Percentiles rank a stretch among this genome's conserved stretches.
These are phyloP conservation scores for Drymonia ruficornis DNA, from an alignment of 2,888 invertebrate species.

Conservation along the genomic window DNA sequence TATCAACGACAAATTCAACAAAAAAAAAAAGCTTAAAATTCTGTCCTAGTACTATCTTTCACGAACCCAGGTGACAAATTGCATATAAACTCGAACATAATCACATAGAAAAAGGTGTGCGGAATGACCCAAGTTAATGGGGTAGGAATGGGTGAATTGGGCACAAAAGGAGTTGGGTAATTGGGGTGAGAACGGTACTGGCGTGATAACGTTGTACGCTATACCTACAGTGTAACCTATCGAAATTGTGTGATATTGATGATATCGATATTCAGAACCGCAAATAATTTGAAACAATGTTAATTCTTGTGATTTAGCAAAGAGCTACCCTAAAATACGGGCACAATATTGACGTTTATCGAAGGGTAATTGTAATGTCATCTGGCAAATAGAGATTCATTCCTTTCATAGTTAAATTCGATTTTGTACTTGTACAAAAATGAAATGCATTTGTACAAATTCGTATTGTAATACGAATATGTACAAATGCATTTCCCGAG, in stretches of 20 bases:
- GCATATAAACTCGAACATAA: slow-evolving; percentile 24
- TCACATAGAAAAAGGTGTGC: slow-evolving; percentile 40
- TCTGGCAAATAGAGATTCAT: no score
- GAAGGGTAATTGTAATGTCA: no score
- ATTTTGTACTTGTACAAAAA: no score
- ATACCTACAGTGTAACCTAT: no score
- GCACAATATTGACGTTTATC: no score
- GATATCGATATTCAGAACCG: slow-evolving; percentile 5
- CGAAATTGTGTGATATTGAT: no score
- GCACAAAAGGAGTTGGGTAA: slow-evolving; percentile 39
- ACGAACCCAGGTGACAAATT: slow-evolving; percentile 4
- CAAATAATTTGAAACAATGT: no score
- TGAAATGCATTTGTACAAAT: not conserved
- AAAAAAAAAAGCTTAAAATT: not conserved
- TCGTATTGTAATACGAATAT: no score
- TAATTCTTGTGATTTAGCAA: no score
- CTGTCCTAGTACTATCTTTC: not conserved
- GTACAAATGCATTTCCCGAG: not conserved
- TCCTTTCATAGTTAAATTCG: no score
- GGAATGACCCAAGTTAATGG: slow-evolving; percentile 38
- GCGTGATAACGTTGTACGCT: slow-evolving; percentile 32
- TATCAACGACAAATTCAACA: not conserved
- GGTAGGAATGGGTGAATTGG: slow-evolving; percentile 43
- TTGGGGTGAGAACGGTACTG: slow-evolving; percentile 39
- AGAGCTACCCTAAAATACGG: no score